These are phyloP conservation scores for Coracopsis vasa DNA, from an alignment of 2,113 vertebrate genomes.

Conservation along the genomic window DNA sequence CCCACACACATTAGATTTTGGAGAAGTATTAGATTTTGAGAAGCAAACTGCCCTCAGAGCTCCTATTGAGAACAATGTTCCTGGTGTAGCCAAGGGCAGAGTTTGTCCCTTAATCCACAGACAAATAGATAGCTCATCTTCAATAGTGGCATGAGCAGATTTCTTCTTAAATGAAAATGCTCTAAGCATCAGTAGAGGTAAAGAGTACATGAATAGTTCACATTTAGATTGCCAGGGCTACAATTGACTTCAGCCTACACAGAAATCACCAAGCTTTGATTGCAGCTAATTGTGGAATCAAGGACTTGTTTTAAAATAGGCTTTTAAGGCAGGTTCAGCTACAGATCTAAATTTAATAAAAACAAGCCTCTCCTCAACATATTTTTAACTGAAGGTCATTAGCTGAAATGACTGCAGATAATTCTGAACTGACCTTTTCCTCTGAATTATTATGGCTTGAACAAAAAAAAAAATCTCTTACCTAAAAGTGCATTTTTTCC, in stretches of 20 bases:
- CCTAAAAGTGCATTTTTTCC: constrained; percentile 99
- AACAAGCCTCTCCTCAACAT: not conserved
- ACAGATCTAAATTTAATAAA: not conserved
- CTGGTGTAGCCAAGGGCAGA: not conserved
- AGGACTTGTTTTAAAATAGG: not conserved
- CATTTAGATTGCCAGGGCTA: not conserved
- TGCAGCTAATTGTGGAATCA: not conserved
- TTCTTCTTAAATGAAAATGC: constrained; percentile 9
- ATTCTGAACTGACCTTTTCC: not conserved
- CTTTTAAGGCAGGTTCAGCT: constrained; percentile 6
- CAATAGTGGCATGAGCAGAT: not conserved
- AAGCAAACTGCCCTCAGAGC: not conserved
- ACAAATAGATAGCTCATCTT: not conserved
- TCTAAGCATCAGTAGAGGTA: not conserved
- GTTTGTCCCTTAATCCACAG: not conserved
- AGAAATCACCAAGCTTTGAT: not conserved
- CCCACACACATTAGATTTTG: not conserved
- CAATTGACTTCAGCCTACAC: not conserved
- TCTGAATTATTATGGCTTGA: not conserved
- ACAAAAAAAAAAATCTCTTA: constrained; percentile 68
- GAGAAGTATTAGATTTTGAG: not conserved
- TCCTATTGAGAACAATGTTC: not conserved
- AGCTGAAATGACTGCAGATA: not conserved
- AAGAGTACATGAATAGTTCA: not conserved
- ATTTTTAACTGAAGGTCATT: constrained; percentile 1